Evolutionary conservation across 2,797 vertebrate species (phyloP).

Genomic region (Fistularia commersonii): DNA sequence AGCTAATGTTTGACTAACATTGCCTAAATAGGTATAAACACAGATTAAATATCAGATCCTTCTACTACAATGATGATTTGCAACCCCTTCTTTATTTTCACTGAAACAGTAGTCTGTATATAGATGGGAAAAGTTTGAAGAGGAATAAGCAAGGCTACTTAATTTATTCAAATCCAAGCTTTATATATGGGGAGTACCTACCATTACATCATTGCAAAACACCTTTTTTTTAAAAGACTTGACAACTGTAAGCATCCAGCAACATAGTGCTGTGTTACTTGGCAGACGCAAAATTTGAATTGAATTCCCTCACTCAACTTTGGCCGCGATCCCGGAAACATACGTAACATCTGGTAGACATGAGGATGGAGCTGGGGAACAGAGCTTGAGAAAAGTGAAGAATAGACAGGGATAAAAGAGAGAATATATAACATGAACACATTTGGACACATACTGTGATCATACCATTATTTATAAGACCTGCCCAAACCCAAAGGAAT

Average conservation of each 20-base stretch:
- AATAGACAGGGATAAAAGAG: constrained; percentile 6
- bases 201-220: constrained; percentile 48
- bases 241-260: constrained; percentile 45
- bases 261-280: constrained; percentile 47
- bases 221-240: constrained; percentile 37
- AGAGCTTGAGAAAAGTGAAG: constrained; percentile 2
- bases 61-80: too few relatives aligned
- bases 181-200: constrained; percentile 26
- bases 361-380: constrained; percentile 25
- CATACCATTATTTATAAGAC: constrained; percentile 2
- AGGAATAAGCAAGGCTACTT: background rate
- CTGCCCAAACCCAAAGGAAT: too few relatives aligned
- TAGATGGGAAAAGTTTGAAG: too few relatives aligned
- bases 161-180: background rate
- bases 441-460: constrained; percentile 2
- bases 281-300: constrained; percentile 38
- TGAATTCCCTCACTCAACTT: constrained; percentile 53
- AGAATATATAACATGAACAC: constrained; percentile 1
- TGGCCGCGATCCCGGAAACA: constrained; percentile 56
- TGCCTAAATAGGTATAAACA: too few relatives aligned
- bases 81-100: too few relatives aligned
- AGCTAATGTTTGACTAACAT: too few relatives aligned
- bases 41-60: too few relatives aligned
- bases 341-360: constrained; percentile 50
- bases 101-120: background rate